Base-by-base conservation (phyloP, 1,140 invertebrate species). In the Bursaphelenchus mucronatus region DNA sequence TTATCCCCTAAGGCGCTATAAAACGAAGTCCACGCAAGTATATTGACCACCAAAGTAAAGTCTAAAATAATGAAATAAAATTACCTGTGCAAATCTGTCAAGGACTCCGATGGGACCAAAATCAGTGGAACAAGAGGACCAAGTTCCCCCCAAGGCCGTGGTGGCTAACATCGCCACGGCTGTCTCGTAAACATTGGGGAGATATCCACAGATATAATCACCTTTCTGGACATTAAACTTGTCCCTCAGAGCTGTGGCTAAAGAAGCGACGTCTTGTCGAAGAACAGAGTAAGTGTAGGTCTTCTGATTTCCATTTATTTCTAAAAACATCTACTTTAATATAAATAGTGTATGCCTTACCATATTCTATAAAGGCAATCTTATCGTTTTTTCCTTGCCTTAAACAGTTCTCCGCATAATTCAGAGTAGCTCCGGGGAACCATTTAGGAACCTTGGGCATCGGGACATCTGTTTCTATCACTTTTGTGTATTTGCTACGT, bases 111-210 rank as follows among this genome's bases (percentile, higher is more conserved):
- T 80, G 41, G 84, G 82, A 57, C 86, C 86, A 80, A 87, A 86
- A 70, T 87, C 86, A 6, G 85, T 85, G 3, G 86, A 86, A 3
- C 85, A 83, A 15, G 84, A 85, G 56, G 84, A 86, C 86, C 86
- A 87, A 5, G 85, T 79, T 10, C 85, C 85, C 49, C 86, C 86
- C 45, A 87, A 77, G 63, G 83, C 83, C 2, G 85, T 81, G 13
- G 85, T 81, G 40, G 85, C 86, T 19, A 86, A 75, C 82, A 87
- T 84, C 3, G 84, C 85, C 59, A 82, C 82, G 5, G 86, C 74
- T 5, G 86, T 82, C 61, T 84, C 83, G 59, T 78, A 74, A 68
- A 78, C 80, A 75, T 85, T 85, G 3, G 84, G 81, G 21, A 85
- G 75, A 72, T 85, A 85, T 41, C 83, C 84, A 15, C 83, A 85